These are phyloP conservation scores for Hirudo medicinalis DNA, from an alignment of 1,140 invertebrate species.

Conservation along the genomic window DNA sequence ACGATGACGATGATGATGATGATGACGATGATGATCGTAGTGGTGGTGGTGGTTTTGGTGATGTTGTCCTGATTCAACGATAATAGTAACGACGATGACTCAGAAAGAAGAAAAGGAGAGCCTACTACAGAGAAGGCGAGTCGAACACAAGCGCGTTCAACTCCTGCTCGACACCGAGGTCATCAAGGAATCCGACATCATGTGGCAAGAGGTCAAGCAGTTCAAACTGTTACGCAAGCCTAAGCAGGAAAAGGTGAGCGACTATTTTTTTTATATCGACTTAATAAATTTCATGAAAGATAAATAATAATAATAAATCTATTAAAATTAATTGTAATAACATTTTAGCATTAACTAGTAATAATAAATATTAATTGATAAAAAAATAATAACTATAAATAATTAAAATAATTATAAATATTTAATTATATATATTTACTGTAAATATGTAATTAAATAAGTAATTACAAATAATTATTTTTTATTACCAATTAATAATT, in stretches of 20 bases:
- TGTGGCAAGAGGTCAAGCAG: slow-evolving; percentile 2
- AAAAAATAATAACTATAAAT: too few relatives aligned
- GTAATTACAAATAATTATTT: too few relatives aligned
- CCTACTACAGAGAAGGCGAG: background rate
- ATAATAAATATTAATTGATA: too few relatives aligned
- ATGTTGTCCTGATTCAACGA: too few relatives aligned
- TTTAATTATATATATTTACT: too few relatives aligned
- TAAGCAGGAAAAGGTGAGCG: background rate
- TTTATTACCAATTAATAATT: too few relatives aligned
- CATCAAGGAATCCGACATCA: background rate
- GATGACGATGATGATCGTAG: background rate
- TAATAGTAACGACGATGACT: background rate
- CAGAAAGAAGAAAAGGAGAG: background rate
- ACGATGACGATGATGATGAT: background rate
- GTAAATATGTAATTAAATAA: too few relatives aligned
- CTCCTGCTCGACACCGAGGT: background rate
- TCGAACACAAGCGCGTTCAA: background rate
- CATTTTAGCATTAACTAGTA: too few relatives aligned
- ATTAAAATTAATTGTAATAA: too few relatives aligned
- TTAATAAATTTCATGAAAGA: too few relatives aligned
- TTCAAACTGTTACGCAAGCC: background rate
- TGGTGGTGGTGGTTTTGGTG: background rate
- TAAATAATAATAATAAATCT: too few relatives aligned
- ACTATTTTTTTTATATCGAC: background rate
- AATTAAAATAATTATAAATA: too few relatives aligned